Conservation (phyloP, 2,113 vertebrate genomes). For the Oenanthe melanoleuca region DNA sequence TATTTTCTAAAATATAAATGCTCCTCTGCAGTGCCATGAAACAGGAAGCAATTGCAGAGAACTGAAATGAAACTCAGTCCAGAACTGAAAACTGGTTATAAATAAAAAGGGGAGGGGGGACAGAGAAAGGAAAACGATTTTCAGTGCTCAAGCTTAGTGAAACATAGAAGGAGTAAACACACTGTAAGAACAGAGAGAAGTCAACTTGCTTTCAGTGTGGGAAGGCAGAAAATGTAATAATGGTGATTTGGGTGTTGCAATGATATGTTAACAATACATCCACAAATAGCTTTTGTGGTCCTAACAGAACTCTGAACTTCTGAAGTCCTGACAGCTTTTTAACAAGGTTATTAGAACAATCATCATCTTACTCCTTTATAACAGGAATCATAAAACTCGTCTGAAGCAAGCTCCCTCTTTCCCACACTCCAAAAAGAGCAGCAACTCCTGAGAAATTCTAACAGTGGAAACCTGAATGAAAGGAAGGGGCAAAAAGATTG, state of each 20-base stretch:
- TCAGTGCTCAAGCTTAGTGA: not conserved
- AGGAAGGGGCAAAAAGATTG: not conserved
- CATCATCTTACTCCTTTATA: not conserved
- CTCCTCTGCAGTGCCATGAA: constrained; percentile 11
- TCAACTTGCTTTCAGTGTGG: not conserved
- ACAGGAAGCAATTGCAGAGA: not conserved
- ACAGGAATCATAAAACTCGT: not conserved
- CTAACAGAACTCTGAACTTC: not conserved
- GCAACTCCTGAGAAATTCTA: not conserved
- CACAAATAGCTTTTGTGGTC: not conserved
- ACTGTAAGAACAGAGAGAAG: not conserved
- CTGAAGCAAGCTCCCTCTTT: not conserved
- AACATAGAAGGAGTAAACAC: not conserved
- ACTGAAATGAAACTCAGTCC: not conserved
- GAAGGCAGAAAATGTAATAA: not conserved
- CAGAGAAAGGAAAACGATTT: not conserved
- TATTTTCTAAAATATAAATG: not conserved
- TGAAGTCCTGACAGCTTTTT: not conserved
- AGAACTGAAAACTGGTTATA: not conserved
- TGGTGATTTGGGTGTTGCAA: not conserved
- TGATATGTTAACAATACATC: not conserved
- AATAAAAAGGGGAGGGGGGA: not conserved
- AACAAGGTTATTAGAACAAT: constrained; percentile 2
- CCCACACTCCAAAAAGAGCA: not conserved
- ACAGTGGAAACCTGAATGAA: not conserved